Conservation (phyloP, 2,797 vertebrate species). For the Carduelis carduelis region DNA sequence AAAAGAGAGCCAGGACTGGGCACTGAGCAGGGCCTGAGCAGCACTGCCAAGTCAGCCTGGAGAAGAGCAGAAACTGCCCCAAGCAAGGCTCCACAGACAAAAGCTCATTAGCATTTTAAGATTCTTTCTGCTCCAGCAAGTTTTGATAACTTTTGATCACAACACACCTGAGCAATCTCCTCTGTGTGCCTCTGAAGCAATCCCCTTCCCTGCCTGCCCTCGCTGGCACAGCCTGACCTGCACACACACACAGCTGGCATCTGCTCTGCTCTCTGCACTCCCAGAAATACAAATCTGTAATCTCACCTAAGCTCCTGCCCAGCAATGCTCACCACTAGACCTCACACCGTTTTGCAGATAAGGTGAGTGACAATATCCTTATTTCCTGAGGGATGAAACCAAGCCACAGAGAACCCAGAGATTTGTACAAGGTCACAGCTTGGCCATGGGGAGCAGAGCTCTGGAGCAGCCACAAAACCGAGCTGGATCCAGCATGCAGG, state of each 20-base stretch:
- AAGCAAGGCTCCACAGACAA: neutral
- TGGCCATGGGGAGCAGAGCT: rapidly evolving
- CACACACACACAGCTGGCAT: rapidly evolving
- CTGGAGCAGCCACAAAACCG: neutral
- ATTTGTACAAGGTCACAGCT: neutral
- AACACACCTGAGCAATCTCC: slow-evolving; percentile 11
- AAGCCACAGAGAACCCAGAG: neutral
- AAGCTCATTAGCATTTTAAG: slow-evolving; percentile 8
- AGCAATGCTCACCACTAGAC: neutral
- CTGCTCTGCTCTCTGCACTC: neutral
- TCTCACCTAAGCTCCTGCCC: neutral
- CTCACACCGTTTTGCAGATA: neutral
- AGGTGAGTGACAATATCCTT: neutral
- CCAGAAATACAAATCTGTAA: neutral
- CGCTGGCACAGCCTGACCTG: neutral
- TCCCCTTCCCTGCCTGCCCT: neutral
- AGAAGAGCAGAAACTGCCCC: neutral
- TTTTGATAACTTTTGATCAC: neutral
- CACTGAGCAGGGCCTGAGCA: neutral
- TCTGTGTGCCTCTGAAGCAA: neutral
- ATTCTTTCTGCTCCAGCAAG: slow-evolving; percentile 6
- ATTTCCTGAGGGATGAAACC: neutral
- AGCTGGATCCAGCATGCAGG: neutral
- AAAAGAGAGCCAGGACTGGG: neutral
- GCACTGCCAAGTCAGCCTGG: neutral